Evolutionary conservation across 2,888 invertebrate species (phyloP).

Genomic region (Acronicta alni): DNA sequence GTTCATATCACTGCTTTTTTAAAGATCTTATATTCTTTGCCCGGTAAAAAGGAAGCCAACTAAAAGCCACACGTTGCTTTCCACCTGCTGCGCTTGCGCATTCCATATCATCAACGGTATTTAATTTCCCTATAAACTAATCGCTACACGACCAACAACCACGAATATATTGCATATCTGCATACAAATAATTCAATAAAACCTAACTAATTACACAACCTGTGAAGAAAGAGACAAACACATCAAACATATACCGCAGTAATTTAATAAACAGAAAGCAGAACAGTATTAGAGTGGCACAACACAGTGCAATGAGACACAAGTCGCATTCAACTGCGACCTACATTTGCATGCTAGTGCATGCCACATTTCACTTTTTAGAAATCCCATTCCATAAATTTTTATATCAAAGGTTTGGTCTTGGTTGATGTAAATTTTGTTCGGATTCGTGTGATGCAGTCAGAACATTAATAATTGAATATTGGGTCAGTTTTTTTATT

Average conservation of each 20-base stretch:
- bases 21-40: too few relatives aligned
- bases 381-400: constrained; percentile 47
- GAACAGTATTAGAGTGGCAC: constrained; percentile 33
- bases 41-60: too few relatives aligned
- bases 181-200: constrained; percentile 29
- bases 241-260: constrained; percentile 16
- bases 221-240: constrained; percentile 2
- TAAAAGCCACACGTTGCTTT: too few relatives aligned
- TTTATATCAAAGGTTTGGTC: constrained; percentile 35
- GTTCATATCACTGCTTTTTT: too few relatives aligned
- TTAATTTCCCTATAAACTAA: not conserved
- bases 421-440: not conserved
- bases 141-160: too few relatives aligned
- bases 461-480: not conserved
- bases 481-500: not conserved
- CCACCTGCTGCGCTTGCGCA: too few relatives aligned
- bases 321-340: constrained; percentile 43
- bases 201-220: constrained; percentile 23
- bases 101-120: too few relatives aligned
- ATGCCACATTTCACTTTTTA: constrained; percentile 53
- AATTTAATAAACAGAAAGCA: constrained; percentile 28
- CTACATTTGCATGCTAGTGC: constrained; percentile 48
- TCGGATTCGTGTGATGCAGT: not conserved
- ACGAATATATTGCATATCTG: constrained; percentile 15
- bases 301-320: constrained; percentile 42